Evolutionary conservation across 2,797 vertebrate species (phyloP), one percentile per base, ranked within the genome.

Genomic region (Sciaenops ocellatus): DNA sequence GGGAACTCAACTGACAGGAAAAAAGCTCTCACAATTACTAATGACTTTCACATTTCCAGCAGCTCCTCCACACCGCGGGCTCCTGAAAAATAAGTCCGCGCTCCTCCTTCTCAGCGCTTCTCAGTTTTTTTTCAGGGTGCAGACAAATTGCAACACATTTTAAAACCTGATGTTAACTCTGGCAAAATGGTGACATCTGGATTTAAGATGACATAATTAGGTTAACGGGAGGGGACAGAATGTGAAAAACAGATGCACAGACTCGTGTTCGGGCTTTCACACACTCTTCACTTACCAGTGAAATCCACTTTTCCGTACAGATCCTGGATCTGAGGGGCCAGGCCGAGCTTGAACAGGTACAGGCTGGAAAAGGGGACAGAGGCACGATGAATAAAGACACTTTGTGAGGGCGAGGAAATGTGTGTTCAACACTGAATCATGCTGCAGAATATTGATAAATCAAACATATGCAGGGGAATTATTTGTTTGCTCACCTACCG

Each of bases 221-320:
- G 20, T 62, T 51, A 67, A 65, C 66, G 2, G 34, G 34, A 5
- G 2, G 46, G 24, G 18, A 41, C 55, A 42, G 28, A 62, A 80
- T 0, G 48, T 62, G 48, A 42, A n/a, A 68, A 76, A 78, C 70
- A 68, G 24, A 78, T 22, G 80, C 12, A 42, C 17, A 5, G 30
- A 26, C 41, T 48, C 0, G 1, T 47, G 67, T 68, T 69, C n/a
- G 24, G 8, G 42, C 62, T 66, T 5, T 6, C 3, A 3, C 7
- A 9, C 2, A 2, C 11, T 66, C 96, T 97, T n/a, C n/a, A n/a
- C n/a, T n/a, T 90, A 99, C 98, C 97, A 90, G 98, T 99, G 91
- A 99, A 99, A 85, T 97, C 98, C 7, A 99, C 98, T 90, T 99
- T 99, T 82, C 98, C 98, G 67, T 99, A 99, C 24, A 99, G 95